Evolutionary conservation across 2,888 invertebrate genomes (phyloP), one percentile per base, ranked within the genome.

Genomic region (Antitype chi): DNA sequence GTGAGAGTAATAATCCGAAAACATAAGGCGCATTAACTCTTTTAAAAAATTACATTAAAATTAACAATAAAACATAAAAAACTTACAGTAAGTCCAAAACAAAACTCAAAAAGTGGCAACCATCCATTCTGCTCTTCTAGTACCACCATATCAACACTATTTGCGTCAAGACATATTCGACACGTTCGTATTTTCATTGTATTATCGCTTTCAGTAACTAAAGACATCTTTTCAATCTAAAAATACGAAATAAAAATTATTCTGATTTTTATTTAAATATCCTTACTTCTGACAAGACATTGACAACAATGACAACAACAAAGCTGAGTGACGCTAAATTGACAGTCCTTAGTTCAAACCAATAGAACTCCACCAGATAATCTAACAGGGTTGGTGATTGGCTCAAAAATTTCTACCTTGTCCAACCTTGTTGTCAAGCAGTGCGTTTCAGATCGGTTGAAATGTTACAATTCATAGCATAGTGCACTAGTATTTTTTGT

Each of bases 81-180:
- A 88, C 92, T 91, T 88, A 94, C 94, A 67, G 81, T 73, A 53
- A 93, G n/a, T 71, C 91, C 92, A 71, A 92, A 85, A 86, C 94
- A 94, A 85, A 85, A 93, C 67, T 91, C 82, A 71, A 89, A 92
- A 43, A 90, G 80, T 64, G 86, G 70, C 7, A 90, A 85, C 88
- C 89, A 90, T 68, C 84, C 83, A 82, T 89, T 86, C 15, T 76
- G 59, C 23, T 74, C 69, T 17, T 77, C 66, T 86, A 89, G 52
- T 74, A 78, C 59, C 25, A 90, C 81, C 68, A 77, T 83, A 72
- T 87, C 81, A 57, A 73, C 73, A 74, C 60, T 76, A 49, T 89
- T 86, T 20, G 88, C 81, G 74, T 86, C 76, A 47, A 93, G 87
- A 81, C 94, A 94, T 68, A 92, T 87, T 66, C 93, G 91, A 76